Evolutionary conservation across 2,113 vertebrate genomes (phyloP).

Genomic region (Delphinus delphis): DNA sequence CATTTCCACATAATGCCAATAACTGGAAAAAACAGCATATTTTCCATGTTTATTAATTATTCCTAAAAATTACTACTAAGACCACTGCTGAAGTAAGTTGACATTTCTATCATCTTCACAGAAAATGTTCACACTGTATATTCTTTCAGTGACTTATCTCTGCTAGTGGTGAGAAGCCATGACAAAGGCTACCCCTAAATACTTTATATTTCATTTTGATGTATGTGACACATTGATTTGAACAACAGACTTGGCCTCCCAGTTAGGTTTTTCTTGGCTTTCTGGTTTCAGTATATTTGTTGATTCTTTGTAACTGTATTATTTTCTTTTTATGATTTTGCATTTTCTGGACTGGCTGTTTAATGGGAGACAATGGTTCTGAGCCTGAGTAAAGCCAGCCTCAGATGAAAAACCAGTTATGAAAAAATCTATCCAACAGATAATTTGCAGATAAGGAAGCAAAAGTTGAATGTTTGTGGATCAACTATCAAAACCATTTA

Average conservation of each 20-base stretch:
- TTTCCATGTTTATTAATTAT: background rate
- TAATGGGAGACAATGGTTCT: background rate
- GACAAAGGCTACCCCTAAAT: background rate
- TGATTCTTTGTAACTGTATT: background rate
- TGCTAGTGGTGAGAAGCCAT: background rate
- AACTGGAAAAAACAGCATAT: background rate
- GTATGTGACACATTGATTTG: background rate
- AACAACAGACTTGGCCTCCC: background rate
- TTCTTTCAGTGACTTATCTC: background rate
- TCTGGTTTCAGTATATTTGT: background rate
- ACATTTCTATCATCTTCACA: slow-evolving; percentile 9
- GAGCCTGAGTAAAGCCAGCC: background rate
- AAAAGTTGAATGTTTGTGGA: background rate
- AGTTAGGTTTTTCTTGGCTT: background rate
- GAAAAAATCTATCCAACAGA: background rate
- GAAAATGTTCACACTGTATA: background rate
- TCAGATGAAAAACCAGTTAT: background rate
- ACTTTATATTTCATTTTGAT: background rate
- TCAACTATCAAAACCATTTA: background rate
- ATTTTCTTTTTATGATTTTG: background rate
- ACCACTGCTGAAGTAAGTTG: background rate
- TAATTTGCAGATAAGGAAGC: background rate
- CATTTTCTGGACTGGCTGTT: background rate
- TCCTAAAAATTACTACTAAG: slow-evolving; percentile 4
- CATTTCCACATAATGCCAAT: background rate